Evolutionary conservation across 2,113 vertebrate species (phyloP).

Genomic region (Addax nasomaculatus): DNA sequence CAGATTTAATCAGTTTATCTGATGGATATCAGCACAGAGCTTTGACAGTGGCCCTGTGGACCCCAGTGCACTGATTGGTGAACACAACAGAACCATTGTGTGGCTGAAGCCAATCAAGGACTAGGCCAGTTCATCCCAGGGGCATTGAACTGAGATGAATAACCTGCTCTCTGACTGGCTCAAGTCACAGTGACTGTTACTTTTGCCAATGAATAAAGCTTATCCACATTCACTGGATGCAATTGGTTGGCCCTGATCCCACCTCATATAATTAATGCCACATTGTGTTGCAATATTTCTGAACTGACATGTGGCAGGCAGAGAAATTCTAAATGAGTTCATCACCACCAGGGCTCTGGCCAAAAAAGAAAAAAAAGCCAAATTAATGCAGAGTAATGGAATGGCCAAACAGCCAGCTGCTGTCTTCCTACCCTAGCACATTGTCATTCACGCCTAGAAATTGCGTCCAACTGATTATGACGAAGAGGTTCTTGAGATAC

Average conservation of each 20-base stretch:
- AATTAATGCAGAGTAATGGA: conserved; percentile 42
- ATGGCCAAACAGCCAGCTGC: conserved; percentile 22
- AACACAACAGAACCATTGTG: not conserved
- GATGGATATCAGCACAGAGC: not conserved
- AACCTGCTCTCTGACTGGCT: not conserved
- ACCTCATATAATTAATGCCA: not conserved
- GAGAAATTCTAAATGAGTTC: conserved; percentile 59
- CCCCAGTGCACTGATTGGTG: not conserved
- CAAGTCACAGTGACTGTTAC: not conserved
- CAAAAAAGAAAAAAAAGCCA: not conserved
- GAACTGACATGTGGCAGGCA: conserved; percentile 64
- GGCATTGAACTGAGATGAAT: not conserved
- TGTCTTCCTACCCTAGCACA: not conserved
- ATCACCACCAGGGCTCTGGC: conserved; percentile 31
- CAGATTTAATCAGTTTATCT: conserved; percentile 9
- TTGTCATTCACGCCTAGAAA: conserved; percentile 19
- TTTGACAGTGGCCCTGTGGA: conserved; percentile 4
- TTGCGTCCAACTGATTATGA: not conserved
- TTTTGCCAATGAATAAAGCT: conserved; percentile 12
- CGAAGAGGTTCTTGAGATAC: not conserved
- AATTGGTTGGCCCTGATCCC: not conserved
- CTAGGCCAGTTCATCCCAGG: rapidly evolving
- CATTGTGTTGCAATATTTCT: not conserved
- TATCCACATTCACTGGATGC: not conserved
- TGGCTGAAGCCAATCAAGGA: not conserved